These are phyloP conservation scores for Pholis gunnellus DNA, from an alignment of 2,113 vertebrate species.

Conservation along the genomic window DNA sequence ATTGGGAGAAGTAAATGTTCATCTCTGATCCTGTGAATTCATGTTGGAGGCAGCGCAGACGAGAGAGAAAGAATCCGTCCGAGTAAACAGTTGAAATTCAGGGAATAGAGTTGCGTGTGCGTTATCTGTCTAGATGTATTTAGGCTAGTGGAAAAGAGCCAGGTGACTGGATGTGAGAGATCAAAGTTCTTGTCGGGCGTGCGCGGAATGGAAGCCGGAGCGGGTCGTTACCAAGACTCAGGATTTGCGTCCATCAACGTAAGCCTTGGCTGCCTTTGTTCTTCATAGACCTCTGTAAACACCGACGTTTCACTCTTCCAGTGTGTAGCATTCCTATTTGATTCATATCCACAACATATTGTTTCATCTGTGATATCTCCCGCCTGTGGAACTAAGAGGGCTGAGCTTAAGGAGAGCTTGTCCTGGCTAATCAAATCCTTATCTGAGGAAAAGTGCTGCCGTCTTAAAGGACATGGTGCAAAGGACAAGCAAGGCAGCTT, in stretches of 20 bases:
- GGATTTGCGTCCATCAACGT: slow-evolving; percentile 83
- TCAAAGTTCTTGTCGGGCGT: slow-evolving; percentile 73
- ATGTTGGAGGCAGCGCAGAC: slow-evolving; percentile 9
- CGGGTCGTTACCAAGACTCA: slow-evolving; percentile 76
- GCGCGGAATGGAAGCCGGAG: slow-evolving; percentile 53
- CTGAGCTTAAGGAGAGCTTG: slow-evolving; percentile 58
- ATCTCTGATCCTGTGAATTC: slow-evolving; percentile 15
- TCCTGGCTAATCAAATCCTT: slow-evolving; percentile 68
- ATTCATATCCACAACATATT: slow-evolving; percentile 66
- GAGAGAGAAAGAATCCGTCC: slow-evolving; percentile 16
- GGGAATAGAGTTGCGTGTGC: slow-evolving; percentile 46
- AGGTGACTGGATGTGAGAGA: slow-evolving; percentile 69
- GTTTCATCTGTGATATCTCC: slow-evolving; percentile 48
- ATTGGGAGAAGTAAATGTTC: neutral
- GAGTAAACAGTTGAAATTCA: slow-evolving; percentile 47
- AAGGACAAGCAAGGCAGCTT: slow-evolving; percentile 62
- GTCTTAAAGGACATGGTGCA: slow-evolving; percentile 60
- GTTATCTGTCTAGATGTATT: slow-evolving; percentile 70
- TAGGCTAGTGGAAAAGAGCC: slow-evolving; percentile 54
- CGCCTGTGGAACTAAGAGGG: slow-evolving; percentile 48
- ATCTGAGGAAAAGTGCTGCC: slow-evolving; percentile 53
- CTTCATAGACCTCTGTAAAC: slow-evolving; percentile 61
- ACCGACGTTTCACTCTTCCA: slow-evolving; percentile 11
- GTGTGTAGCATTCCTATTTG: slow-evolving; percentile 37
- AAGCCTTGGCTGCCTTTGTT: slow-evolving; percentile 74